Evolutionary conservation across 2,888 invertebrate genomes (phyloP).

Genomic region (Caradrina clavipalpis): DNA sequence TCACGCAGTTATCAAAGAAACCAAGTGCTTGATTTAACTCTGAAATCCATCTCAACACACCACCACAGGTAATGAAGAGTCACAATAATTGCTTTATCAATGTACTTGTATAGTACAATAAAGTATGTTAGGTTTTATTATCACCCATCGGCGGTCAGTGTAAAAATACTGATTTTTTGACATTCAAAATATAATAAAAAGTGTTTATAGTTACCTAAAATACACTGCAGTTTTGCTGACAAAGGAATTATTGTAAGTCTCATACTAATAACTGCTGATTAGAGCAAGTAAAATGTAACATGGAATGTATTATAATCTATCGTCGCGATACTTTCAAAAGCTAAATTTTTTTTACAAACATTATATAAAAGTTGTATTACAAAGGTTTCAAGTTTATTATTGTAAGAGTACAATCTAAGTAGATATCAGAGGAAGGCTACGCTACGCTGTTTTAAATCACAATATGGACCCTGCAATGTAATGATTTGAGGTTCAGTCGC

Average conservation of each 20-base stretch:
- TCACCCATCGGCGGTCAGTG: background rate
- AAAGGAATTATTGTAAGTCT: background rate
- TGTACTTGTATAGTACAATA: background rate
- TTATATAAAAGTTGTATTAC: conserved; percentile 23
- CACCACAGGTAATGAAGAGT: background rate
- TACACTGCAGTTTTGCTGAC: conserved; percentile 5
- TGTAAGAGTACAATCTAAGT: conserved; percentile 47
- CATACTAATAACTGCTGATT: background rate
- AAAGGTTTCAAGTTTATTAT: conserved; percentile 31
- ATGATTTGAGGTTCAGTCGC: conserved; percentile 53
- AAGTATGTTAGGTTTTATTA: too few relatives aligned
- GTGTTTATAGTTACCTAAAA: too few relatives aligned
- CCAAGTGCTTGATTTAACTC: too few relatives aligned
- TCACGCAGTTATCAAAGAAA: background rate
- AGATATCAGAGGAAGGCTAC: conserved; percentile 40
- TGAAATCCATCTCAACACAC: background rate
- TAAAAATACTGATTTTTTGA: background rate
- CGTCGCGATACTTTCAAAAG: conserved; percentile 11
- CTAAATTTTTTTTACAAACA: conserved; percentile 28
- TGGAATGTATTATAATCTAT: conserved; percentile 52
- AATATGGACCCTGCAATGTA: conserved; percentile 64
- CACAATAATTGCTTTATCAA: conserved; percentile 10
- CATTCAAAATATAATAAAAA: background rate
- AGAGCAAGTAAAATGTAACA: conserved; percentile 9
- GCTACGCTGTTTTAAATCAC: conserved; percentile 61